Evolutionary conservation across 2,113 vertebrate genomes (phyloP).

Genomic region (Struthio camelus): DNA sequence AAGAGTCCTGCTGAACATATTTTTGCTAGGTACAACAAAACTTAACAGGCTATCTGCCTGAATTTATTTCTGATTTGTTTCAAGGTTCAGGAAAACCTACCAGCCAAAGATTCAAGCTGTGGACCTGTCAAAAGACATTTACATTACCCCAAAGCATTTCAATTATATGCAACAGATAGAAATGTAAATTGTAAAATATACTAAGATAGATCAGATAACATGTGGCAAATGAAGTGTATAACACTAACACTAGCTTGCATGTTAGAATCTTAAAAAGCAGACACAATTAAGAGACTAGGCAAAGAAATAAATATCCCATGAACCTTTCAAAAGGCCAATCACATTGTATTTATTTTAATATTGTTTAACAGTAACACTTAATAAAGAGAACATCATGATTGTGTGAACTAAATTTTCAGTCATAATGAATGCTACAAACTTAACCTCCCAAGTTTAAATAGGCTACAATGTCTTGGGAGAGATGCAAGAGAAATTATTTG

Average conservation of each 20-base stretch:
- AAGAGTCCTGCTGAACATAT: not conserved
- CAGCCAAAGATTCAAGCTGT: slow-evolving; percentile 17
- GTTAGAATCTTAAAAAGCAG: slow-evolving; percentile 45
- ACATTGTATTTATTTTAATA: slow-evolving; percentile 72
- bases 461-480: slow-evolving; percentile 82
- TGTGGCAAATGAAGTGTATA: not conserved
- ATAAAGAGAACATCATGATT: slow-evolving; percentile 79
- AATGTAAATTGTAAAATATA: slow-evolving; percentile 31
- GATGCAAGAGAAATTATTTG: slow-evolving; percentile 85
- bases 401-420: slow-evolving; percentile 82
- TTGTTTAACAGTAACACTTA: slow-evolving; percentile 77
- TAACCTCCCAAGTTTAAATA: slow-evolving; percentile 91
- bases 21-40: slow-evolving; percentile 45
- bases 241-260: not conserved
- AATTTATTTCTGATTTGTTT: slow-evolving; percentile 55
- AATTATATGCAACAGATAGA: slow-evolving; percentile 18
- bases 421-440: slow-evolving; percentile 88
- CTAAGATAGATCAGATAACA: slow-evolving; percentile 48
- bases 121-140: slow-evolving; percentile 30
- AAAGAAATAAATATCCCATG: slow-evolving; percentile 56
- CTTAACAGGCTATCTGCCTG: slow-evolving; percentile 24
- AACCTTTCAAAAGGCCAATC: slow-evolving; percentile 72
- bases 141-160: slow-evolving; percentile 38
- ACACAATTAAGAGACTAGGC: slow-evolving; percentile 71
- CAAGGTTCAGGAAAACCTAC: slow-evolving; percentile 19